Evolutionary conservation across 1,140 invertebrate genomes (phyloP).

Genomic region (Chrysoperla carnea): DNA sequence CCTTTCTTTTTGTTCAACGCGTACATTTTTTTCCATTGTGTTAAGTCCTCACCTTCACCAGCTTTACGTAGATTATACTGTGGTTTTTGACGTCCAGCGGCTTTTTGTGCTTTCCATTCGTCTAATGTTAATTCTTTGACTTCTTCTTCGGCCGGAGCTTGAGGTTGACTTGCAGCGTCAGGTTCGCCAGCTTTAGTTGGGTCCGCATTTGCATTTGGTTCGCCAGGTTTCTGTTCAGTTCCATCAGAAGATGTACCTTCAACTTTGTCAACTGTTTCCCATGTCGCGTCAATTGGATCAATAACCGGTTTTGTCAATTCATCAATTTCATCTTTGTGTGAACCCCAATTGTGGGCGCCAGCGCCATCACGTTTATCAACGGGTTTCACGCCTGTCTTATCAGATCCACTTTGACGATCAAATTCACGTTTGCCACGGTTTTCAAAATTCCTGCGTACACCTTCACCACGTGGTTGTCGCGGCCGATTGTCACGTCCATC

Average conservation of each 20-base stretch:
- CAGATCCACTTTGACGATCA: slow-evolving; percentile 86
- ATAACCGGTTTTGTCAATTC: slow-evolving; percentile 8
- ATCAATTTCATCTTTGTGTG: slow-evolving; percentile 78
- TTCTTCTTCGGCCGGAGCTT: slow-evolving; percentile 48
- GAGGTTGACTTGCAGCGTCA: slow-evolving; percentile 19
- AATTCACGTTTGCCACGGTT: slow-evolving; percentile 78
- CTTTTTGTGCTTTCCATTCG: slow-evolving; percentile 72
- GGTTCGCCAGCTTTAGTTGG: background rate
- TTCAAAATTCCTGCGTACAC: slow-evolving; percentile 32
- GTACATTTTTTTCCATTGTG: slow-evolving; percentile 87
- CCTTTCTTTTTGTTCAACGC: slow-evolving; percentile 65
- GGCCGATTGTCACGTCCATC: slow-evolving; percentile 20
- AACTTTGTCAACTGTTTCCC: too few species aligned
- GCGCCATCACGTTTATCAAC: slow-evolving; percentile 86
- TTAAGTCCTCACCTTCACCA: slow-evolving; percentile 77
- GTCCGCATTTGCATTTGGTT: background rate
- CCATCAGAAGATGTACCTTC: too few species aligned
- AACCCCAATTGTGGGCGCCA: slow-evolving; percentile 92
- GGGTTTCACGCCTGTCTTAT: slow-evolving; percentile 88
- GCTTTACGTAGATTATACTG: slow-evolving; percentile 81
- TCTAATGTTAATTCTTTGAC: slow-evolving; percentile 68
- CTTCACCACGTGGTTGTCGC: slow-evolving; percentile 13
- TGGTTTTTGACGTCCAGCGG: slow-evolving; percentile 52
- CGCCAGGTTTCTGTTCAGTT: too few species aligned
- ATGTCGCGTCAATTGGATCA: too few species aligned